A percentile compares a stretch with the other conserved stretches of the same genome.
These are phyloP conservation scores for Monochamus alternatus DNA, from an alignment of 2,888 invertebrate species.

Conservation along the genomic window DNA sequence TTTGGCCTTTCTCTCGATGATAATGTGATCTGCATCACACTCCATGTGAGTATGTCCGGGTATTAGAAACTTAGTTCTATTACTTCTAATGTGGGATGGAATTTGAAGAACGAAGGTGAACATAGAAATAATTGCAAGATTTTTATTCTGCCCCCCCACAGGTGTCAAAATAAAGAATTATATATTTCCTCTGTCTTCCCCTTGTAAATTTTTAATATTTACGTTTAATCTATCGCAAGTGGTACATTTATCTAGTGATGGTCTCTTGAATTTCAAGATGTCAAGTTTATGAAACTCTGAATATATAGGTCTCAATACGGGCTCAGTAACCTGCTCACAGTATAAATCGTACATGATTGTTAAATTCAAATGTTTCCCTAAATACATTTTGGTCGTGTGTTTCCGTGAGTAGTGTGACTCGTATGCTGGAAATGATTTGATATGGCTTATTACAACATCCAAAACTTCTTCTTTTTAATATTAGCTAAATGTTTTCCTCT, in stretches of 20 bases:
- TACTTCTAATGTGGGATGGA: not conserved
- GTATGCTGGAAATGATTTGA: not conserved
- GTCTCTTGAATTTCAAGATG: not conserved
- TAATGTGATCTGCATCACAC: slow-evolving; percentile 16
- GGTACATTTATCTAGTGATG: not conserved
- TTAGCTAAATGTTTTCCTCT: not conserved
- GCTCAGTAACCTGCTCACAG: not conserved
- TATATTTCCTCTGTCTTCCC: not conserved
- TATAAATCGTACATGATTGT: not conserved
- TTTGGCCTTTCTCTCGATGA: slow-evolving; percentile 18
- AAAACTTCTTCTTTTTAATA: not conserved
- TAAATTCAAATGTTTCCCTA: not conserved
- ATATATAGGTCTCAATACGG: not conserved
- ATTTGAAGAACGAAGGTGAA: not conserved
- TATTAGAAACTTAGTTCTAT: slow-evolving; percentile 19
- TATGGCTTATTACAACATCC: not conserved
- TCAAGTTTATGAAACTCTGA: not conserved
- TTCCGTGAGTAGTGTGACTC: not conserved
- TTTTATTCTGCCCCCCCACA: not conserved
- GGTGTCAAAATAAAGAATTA: not conserved
- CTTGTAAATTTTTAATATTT: not conserved
- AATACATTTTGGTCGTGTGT: not conserved
- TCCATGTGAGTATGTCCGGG: slow-evolving; percentile 29
- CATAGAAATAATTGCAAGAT: not conserved
- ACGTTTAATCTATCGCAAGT: not conserved